Evolutionary conservation across 2,888 invertebrate species (phyloP).

Genomic region (Diarsia rubi): DNA sequence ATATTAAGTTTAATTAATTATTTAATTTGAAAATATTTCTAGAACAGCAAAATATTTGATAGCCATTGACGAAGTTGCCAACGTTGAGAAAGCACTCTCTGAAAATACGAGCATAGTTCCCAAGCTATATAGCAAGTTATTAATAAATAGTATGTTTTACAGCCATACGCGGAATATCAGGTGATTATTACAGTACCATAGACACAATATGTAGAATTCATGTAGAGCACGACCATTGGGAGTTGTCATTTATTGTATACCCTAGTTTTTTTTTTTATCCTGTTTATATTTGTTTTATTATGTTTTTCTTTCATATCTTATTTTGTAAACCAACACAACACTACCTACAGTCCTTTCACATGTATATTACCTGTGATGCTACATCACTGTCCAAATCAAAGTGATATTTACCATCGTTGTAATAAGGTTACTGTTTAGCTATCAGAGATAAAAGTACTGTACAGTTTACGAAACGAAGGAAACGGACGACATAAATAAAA

Average conservation of each 20-base stretch:
- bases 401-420: neutral
- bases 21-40: neutral
- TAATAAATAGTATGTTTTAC: slow-evolving; percentile 73
- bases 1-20: neutral
- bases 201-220: slow-evolving; percentile 34
- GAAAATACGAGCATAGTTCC: neutral
- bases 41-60: neutral
- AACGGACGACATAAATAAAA: neutral
- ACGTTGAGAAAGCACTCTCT: neutral
- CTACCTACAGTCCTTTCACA: neutral
- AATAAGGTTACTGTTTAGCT: neutral
- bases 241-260: neutral
- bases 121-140: slow-evolving; percentile 22
- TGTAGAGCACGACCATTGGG: slow-evolving; percentile 48
- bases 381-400: neutral
- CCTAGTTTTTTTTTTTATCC: neutral
- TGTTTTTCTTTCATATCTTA: slow-evolving; percentile 23
- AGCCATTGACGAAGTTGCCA: neutral
- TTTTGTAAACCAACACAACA: slow-evolving; percentile 17
- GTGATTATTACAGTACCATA: slow-evolving; percentile 77
- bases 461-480: no score
- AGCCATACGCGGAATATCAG: slow-evolving; percentile 90
- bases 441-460: no score
- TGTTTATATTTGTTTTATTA: neutral
- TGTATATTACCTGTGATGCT: neutral